Evolutionary conservation across 2,888 invertebrate species (phyloP).

Genomic region (Calameuta filiformis): DNA sequence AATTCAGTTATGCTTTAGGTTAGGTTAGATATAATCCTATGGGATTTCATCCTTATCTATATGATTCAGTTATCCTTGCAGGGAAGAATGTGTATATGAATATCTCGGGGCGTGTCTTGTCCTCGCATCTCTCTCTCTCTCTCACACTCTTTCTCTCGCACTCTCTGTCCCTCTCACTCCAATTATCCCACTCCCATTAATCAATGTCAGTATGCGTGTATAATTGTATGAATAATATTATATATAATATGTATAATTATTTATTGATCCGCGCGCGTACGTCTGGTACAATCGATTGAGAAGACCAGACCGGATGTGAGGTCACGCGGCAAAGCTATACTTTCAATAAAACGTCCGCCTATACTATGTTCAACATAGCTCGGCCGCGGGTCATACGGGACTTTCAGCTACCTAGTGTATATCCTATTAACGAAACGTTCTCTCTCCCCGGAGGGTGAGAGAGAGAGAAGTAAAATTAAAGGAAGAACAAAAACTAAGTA

Average conservation of each 20-base stretch:
- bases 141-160: conserved; percentile 18
- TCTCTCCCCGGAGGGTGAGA: no score
- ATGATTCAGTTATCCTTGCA: conserved; percentile 1
- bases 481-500: no score
- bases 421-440: no score
- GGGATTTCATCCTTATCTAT: neutral
- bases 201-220: conserved; percentile 20
- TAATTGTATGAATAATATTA: no score
- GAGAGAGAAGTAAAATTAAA: no score
- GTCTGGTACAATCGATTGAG: no score
- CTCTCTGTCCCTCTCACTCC: neutral
- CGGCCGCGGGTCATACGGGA: conserved; percentile 10
- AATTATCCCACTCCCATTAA: conserved; percentile 26
- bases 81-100: neutral
- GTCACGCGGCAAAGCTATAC: conserved; percentile 10
- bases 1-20: no score
- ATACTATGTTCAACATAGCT: conserved; percentile 19
- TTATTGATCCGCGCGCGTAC: no score
- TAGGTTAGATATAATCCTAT: no score
- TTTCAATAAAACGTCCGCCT: conserved; percentile 15
- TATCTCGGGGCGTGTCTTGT: neutral
- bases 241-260: no score
- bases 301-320: neutral
- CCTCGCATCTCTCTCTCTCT: conserved; percentile 5
- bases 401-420: neutral